Percentiles rank a stretch among this genome's conserved stretches.
Evolutionary conservation across 2,888 invertebrate genomes (phyloP).

Genomic region (Synergus laeviventris): DNA sequence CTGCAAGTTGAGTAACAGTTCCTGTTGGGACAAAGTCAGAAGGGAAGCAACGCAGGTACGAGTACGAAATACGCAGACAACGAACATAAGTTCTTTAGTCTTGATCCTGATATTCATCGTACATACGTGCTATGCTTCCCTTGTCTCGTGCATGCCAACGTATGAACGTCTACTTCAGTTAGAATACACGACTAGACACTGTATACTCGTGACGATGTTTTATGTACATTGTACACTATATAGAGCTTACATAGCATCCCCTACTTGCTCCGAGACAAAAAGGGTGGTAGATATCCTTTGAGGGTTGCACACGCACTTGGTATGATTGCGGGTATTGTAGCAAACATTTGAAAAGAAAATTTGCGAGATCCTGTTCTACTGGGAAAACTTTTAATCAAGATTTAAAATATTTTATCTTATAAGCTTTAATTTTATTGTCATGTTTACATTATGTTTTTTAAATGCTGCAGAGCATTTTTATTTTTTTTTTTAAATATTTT

Average conservation of each 20-base stretch:
- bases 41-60: neutral
- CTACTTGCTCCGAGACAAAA: neutral
- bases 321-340: neutral
- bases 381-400: neutral
- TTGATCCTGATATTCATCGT: constrained; percentile 18
- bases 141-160: constrained; percentile 9
- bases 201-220: constrained; percentile 14
- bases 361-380: neutral
- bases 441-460: too few relatives aligned
- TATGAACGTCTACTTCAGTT: constrained; percentile 18
- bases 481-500: too few relatives aligned
- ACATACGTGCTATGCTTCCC: constrained; percentile 9
- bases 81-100: constrained; percentile 10
- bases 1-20: neutral
- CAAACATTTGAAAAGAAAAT: neutral
- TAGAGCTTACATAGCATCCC: neutral
- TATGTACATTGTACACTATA: neutral
- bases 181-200: constrained; percentile 24
- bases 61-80: neutral
- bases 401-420: neutral
- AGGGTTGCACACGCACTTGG: constrained; percentile 2
- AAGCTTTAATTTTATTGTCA: too few relatives aligned
- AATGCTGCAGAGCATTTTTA: too few relatives aligned
- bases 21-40: neutral
- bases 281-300: neutral